Percentiles rank a stretch among this genome's conserved stretches.
phyloP scores from a whole-genome alignment of 2,888 invertebrate genomes.

The Horisme vitalbata region DNA sequence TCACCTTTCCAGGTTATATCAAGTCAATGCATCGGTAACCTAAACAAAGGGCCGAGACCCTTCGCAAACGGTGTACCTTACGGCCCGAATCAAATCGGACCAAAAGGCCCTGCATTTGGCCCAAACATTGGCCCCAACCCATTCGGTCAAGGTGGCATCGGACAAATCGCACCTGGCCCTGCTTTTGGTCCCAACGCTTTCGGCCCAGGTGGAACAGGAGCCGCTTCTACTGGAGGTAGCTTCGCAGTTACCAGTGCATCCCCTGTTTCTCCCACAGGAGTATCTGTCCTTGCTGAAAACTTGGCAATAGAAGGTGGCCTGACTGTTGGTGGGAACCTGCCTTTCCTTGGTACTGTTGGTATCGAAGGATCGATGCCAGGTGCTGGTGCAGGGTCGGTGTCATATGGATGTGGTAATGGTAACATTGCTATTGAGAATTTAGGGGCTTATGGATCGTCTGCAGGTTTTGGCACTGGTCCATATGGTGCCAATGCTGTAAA shows the following conservation, averaged over 20 bases:
- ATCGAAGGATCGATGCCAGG: conserved; percentile 35
- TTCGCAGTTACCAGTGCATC: conserved; percentile 37
- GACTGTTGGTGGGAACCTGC: conserved; percentile 35
- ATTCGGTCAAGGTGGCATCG: neutral
- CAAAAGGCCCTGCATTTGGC: neutral
- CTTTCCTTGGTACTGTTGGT: conserved; percentile 36
- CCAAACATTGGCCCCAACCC: conserved; percentile 7
- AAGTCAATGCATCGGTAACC: conserved; percentile 24
- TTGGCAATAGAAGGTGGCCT: conserved; percentile 32
- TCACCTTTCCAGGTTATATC: conserved; percentile 26
- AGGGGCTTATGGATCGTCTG: neutral
- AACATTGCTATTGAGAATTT: conserved; percentile 18
- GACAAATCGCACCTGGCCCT: neutral
- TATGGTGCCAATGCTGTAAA: no score
- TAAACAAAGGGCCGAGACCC: neutral
- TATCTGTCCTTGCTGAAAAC: conserved; percentile 40
- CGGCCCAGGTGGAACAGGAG: neutral
- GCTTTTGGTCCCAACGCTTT: no score
- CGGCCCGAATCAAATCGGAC: neutral
- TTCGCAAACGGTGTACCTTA: conserved; percentile 9
- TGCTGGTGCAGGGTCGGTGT: conserved; percentile 31
- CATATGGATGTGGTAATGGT: conserved; percentile 38
- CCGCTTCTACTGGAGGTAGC: conserved; percentile 20
- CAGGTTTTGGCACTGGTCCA: no score
- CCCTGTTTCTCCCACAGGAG: conserved; percentile 35